Percentiles rank a stretch among this genome's conserved stretches.
These are phyloP conservation scores for Drosophila kanapiae DNA, from an alignment of 1,140 invertebrate genomes.

Conservation along the genomic window DNA sequence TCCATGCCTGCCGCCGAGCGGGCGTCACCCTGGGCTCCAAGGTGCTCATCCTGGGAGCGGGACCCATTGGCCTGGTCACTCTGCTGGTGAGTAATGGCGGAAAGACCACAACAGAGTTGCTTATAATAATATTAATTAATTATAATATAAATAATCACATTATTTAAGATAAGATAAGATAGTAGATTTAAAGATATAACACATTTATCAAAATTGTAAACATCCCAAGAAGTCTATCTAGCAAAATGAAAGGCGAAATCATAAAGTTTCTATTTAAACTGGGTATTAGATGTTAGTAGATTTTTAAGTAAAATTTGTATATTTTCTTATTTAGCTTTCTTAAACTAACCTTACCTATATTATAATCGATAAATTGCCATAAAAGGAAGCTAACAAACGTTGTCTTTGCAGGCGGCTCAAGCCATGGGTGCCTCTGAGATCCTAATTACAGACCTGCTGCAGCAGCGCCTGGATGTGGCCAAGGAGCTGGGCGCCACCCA, in stretches of 20 bases:
- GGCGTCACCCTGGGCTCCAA: slow-evolving; percentile 90
- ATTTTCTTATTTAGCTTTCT: no score
- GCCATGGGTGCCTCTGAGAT: slow-evolving; percentile 95
- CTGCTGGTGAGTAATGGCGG: slow-evolving; percentile 87
- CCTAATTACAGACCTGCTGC: slow-evolving; percentile 93
- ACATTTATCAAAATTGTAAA: no score
- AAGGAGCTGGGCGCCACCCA: slow-evolving; percentile 93
- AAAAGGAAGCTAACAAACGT: not conserved
- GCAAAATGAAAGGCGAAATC: no score
- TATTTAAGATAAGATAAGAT: no score
- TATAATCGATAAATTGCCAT: not conserved
- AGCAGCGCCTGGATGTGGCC: slow-evolving; percentile 91
- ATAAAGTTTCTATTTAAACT: no score
- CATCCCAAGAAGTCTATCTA: no score
- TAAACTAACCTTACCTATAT: not conserved
- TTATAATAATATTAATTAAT: not conserved
- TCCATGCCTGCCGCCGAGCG: slow-evolving; percentile 95
- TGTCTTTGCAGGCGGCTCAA: slow-evolving; percentile 87
- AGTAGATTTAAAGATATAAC: no score
- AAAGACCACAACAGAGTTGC: not conserved
- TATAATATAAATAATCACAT: no score
- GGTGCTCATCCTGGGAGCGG: slow-evolving; percentile 95
- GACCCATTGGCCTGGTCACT: slow-evolving; percentile 95
- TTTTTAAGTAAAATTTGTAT: no score
- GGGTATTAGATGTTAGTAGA: no score